These are phyloP conservation scores for Tuta absoluta DNA, from an alignment of 2,888 invertebrate genomes.

Conservation along the genomic window DNA sequence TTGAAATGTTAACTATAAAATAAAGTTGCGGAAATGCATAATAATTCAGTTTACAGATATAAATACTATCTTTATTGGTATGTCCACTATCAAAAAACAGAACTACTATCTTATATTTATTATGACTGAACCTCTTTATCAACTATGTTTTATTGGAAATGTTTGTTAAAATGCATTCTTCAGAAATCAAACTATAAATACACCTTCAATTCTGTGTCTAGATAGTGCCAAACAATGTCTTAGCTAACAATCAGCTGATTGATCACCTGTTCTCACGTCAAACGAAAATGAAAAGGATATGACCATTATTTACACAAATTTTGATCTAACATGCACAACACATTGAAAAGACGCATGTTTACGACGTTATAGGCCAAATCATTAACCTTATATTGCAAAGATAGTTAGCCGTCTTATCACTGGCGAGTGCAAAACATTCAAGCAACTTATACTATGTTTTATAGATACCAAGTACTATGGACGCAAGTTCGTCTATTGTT, in stretches of 20 bases:
- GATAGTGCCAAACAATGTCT: background rate
- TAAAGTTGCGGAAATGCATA: too few species aligned
- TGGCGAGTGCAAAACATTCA: conserved; percentile 21
- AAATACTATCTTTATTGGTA: too few species aligned
- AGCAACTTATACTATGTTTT: background rate
- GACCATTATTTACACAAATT: background rate
- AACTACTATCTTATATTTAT: background rate
- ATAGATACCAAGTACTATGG: background rate
- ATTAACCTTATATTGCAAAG: conserved; percentile 26
- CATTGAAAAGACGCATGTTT: conserved; percentile 4
- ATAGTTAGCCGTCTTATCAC: conserved; percentile 22
- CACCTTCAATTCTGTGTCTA: background rate
- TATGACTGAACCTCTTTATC: background rate
- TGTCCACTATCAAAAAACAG: too few species aligned
- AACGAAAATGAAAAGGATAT: background rate
- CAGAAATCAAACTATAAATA: background rate
- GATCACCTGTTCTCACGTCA: conserved; percentile 12
- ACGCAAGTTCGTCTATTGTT: conserved; percentile 8
- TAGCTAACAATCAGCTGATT: conserved; percentile 27
- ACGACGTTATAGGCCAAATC: conserved; percentile 3
- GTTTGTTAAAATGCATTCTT: background rate
- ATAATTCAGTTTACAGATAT: too few species aligned
- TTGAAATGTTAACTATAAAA: too few species aligned
- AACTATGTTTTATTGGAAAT: background rate
- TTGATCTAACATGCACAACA: background rate